A percentile compares a stretch with the other conserved stretches of the same genome.
phyloP scores from a whole-genome alignment of 1,140 invertebrate species.

The Homarus americanus region DNA sequence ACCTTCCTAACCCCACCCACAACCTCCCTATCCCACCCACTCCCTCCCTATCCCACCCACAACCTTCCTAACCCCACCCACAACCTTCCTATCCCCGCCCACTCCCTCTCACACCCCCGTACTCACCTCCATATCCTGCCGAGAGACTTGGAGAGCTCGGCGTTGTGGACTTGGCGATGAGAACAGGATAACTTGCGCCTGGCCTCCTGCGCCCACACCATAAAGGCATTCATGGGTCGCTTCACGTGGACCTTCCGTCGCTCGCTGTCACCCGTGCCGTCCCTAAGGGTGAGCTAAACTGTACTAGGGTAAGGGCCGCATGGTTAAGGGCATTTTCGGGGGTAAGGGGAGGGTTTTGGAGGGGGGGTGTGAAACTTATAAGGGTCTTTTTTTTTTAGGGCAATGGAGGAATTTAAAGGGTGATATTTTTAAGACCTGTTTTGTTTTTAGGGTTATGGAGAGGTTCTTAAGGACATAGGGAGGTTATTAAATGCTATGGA shows the following conservation, averaged over 20 bases:
- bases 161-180: constrained; percentile 94
- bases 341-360: background rate
- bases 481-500: background rate
- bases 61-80: no score
- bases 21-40: background rate
- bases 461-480: no score
- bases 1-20: background rate
- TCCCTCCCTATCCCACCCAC: no score
- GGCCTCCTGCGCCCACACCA: constrained; percentile 98
- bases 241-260: constrained; percentile 85
- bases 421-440: no score
- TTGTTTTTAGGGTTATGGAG: no score
- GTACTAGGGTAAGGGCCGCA: constrained; percentile 76
- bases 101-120: constrained; percentile 10
- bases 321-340: background rate
- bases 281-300: constrained; percentile 67
- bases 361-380: background rate
- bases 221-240: constrained; percentile 96
- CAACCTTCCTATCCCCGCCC: background rate
- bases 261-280: constrained; percentile 59
- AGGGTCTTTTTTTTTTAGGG: no score
- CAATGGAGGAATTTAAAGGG: no score
- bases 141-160: constrained; percentile 93
- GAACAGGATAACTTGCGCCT: constrained; percentile 91
- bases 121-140: constrained; percentile 87